Evolutionary conservation across 2,888 invertebrate species (phyloP), one percentile per base, ranked within the genome.

Genomic region (Hemicrepidius hirtus): DNA sequence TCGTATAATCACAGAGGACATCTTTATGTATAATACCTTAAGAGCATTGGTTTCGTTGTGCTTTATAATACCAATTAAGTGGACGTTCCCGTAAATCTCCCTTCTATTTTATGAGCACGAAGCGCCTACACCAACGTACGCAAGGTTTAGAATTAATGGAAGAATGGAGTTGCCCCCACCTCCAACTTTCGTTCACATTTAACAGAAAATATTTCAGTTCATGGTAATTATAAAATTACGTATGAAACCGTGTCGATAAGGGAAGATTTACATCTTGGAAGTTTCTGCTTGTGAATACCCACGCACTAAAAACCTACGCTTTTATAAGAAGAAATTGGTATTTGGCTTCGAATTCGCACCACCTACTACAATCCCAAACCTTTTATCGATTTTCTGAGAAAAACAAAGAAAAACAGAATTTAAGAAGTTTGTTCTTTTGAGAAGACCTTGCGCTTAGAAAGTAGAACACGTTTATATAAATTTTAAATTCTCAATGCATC

Each of bases 1-100:
- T 75, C 74, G 62, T 50, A 49, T 49, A 64, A 64, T 44, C 46
- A 65, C 55, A 68, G 50, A 68, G 50, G 72, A 68, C 68, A 64
- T 49, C 50, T 59, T 68, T 60, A 68, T 49, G 21, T 13, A 40
- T 62, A 21, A 41, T 41, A 60, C 20, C 57, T 57, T 57, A 57
- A 37, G 35, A 50, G 24, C 50, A 24, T 50, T 50, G 50, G 24
- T 50, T 50, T 20, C 50, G 21, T 50, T n/a, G 10, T 24, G 50
- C 50, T 50, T 50, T 50, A 50, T 50, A 50, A 28, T 50, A 50
- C 55, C 55, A 35, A 55, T 35, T 35, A 55, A 32, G 16, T 18
- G 16, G 16, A 55, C 35, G 55, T 55, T 50, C 12, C 7, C 13
- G 50, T 50, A 28, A 10, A 28, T 50, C 21, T 32, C 32, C 32